These are phyloP conservation scores for Furcifer pardalis DNA, from an alignment of 2,797 vertebrate genomes.

Conservation along the genomic window DNA sequence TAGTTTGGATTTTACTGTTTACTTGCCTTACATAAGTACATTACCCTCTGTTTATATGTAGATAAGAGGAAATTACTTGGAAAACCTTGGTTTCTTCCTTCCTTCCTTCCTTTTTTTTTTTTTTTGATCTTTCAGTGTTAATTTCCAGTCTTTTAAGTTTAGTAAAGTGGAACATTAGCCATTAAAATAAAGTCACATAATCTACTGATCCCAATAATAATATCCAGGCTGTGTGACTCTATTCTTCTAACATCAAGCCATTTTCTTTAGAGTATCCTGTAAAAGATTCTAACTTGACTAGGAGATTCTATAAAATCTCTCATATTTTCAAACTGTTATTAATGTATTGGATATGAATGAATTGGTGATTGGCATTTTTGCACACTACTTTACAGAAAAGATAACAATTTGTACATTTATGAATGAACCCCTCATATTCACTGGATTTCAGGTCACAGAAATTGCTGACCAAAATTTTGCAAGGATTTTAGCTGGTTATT, in stretches of 20 bases:
- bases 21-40: slow-evolving; percentile 16
- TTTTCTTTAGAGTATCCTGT: background rate
- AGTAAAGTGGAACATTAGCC: background rate
- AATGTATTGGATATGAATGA: background rate
- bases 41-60: background rate
- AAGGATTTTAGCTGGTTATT: slow-evolving; percentile 27
- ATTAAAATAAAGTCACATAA: slow-evolving; percentile 21
- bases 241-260: background rate
- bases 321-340: background rate
- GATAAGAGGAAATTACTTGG: background rate
- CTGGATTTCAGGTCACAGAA: slow-evolving; percentile 23
- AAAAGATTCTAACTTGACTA: background rate
- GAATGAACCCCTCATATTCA: background rate
- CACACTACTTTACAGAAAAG: background rate
- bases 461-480: background rate
- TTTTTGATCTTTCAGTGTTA: background rate
- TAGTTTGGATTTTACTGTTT: slow-evolving; percentile 16
- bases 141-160: background rate
- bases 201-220: background rate
- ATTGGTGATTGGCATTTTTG: background rate
- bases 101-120: too few species aligned
- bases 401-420: background rate
- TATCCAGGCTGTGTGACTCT: background rate
- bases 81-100: background rate
- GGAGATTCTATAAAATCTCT: background rate